Percentiles rank a stretch among this genome's conserved stretches.
Evolutionary conservation across 2,797 vertebrate species (phyloP).

Genomic region (Sus cebifrons): DNA sequence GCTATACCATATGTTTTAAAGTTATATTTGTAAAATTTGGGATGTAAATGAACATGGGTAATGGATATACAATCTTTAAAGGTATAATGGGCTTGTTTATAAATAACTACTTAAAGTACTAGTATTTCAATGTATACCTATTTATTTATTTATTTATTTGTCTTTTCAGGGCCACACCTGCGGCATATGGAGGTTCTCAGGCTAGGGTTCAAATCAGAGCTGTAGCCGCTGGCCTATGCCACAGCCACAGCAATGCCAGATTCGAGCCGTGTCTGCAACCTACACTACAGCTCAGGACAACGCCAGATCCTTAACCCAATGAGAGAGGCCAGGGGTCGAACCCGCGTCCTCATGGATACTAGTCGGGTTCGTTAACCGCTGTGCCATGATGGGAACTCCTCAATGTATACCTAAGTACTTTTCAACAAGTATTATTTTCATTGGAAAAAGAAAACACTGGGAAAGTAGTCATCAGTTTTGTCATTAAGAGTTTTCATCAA

Average conservation of each 20-base stretch:
- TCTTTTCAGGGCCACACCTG: too few species aligned
- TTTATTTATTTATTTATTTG: neutral
- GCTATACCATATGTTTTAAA: constrained; percentile 26
- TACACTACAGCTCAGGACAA: too few species aligned
- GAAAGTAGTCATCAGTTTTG: constrained; percentile 56
- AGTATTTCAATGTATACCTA: constrained; percentile 49
- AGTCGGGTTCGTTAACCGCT: too few species aligned
- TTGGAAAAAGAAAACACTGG: constrained; percentile 40
- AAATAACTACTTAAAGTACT: constrained; percentile 63
- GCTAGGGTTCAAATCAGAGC: too few species aligned
- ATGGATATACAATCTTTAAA: constrained; percentile 57
- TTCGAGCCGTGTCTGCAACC: too few species aligned
- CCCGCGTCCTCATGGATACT: too few species aligned
- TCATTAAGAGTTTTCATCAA: constrained; percentile 62
- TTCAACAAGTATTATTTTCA: constrained; percentile 54
- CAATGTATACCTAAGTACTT: constrained; percentile 24
- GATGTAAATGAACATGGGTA: constrained; percentile 43
- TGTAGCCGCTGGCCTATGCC: too few species aligned
- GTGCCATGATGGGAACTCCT: too few species aligned
- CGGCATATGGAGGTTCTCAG: too few species aligned
- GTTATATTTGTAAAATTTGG: constrained; percentile 15
- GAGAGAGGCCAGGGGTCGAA: too few species aligned
- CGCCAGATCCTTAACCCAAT: too few species aligned
- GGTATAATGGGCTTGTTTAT: constrained; percentile 43
- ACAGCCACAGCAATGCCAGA: too few species aligned